These are phyloP conservation scores for Mercenaria mercenaria DNA, from an alignment of 1,140 invertebrate genomes.

Conservation along the genomic window DNA sequence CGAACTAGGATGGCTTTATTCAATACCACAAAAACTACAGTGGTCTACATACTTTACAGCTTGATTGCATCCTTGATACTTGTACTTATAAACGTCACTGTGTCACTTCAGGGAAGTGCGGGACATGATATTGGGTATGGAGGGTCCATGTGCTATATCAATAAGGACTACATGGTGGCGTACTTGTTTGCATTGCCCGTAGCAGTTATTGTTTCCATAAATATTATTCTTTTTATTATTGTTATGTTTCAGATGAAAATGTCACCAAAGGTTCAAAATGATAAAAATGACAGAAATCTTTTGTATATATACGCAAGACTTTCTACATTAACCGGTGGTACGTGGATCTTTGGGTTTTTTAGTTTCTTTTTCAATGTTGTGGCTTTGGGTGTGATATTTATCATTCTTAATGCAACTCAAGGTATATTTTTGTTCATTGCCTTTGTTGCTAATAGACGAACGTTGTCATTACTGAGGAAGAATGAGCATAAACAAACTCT, in stretches of 20 bases:
- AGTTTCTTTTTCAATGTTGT: not conserved
- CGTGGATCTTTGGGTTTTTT: slow-evolving; percentile 41
- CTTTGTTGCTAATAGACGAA: slow-evolving; percentile 24
- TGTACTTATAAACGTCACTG: slow-evolving; percentile 24
- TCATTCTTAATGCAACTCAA: slow-evolving; percentile 14
- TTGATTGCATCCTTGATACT: not conserved
- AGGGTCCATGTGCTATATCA: slow-evolving; percentile 13
- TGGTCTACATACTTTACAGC: not conserved
- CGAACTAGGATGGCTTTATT: not conserved
- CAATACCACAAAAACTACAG: not conserved
- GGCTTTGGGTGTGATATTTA: slow-evolving; percentile 33
- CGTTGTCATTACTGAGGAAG: not conserved
- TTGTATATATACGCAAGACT: slow-evolving; percentile 25
- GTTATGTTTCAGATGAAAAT: not conserved
- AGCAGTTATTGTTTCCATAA: not conserved
- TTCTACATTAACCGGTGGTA: slow-evolving; percentile 38
- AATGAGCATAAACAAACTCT: not conserved
- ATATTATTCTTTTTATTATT: slow-evolving; percentile 10
- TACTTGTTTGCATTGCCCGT: slow-evolving; percentile 31
- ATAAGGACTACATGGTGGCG: not conserved
- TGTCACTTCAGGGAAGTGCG: not conserved
- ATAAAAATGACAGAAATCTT: not conserved
- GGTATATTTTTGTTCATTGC: slow-evolving; percentile 43
- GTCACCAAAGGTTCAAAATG: not conserved
- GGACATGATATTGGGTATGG: slow-evolving; percentile 31